Percentiles rank a stretch among this genome's conserved stretches.
phyloP scores from a whole-genome alignment of 1,140 invertebrate species.

The Diuraphis noxia region DNA sequence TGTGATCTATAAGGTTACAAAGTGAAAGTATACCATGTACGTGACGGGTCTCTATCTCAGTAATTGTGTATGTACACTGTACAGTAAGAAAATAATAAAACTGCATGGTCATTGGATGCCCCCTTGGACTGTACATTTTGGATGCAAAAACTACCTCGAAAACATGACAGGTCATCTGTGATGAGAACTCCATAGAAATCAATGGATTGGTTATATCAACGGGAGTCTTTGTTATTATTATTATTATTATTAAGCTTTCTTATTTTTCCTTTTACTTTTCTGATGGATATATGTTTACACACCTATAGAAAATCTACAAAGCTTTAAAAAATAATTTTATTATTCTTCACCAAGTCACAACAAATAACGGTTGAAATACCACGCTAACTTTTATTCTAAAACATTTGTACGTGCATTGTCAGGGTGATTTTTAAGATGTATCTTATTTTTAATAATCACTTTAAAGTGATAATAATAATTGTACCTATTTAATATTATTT shows the following conservation, averaged over 20 bases:
- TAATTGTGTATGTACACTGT: not conserved
- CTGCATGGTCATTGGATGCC: conserved; percentile 24
- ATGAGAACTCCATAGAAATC: conserved; percentile 23
- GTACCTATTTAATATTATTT: not conserved
- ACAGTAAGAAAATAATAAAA: not conserved
- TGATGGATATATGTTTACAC: not conserved
- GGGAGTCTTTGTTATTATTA: not conserved
- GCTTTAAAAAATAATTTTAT: not conserved
- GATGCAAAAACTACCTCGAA: conserved; percentile 23
- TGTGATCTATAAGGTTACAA: conserved; percentile 50
- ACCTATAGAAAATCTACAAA: not conserved
- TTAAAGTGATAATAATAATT: not conserved
- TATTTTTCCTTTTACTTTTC: not conserved
- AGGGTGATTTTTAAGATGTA: not conserved
- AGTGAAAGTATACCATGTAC: conserved; percentile 43
- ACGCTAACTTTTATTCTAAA: not conserved
- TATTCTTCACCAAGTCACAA: not conserved
- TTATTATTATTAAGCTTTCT: not conserved
- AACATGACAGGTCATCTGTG: conserved; percentile 31
- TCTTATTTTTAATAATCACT: too few species aligned
- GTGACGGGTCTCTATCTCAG: conserved; percentile 34
- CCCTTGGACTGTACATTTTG: conserved; percentile 6
- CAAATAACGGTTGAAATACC: not conserved
- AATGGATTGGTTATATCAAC: not conserved
- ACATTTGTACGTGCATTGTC: not conserved